Conservation (phyloP, 2,888 invertebrate genomes). For the Xestia ashworthii region DNA sequence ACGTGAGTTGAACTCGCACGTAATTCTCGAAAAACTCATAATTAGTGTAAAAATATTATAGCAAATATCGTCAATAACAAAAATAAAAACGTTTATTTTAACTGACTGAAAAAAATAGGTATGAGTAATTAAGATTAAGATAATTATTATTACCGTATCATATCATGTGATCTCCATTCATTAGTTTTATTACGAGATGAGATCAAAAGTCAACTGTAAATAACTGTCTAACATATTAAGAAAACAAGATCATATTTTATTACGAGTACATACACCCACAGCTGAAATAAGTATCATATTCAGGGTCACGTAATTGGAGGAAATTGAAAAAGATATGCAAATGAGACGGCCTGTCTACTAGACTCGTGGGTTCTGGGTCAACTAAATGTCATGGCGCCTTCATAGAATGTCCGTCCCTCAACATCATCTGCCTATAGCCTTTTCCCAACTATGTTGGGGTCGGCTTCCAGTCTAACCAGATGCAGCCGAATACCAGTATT, state of each 20-base stretch:
- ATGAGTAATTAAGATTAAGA: background rate
- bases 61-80: no score
- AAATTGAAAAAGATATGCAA: background rate
- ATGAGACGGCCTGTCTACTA: background rate
- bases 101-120: no score
- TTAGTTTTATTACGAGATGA: conserved; percentile 4
- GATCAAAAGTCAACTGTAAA: conserved; percentile 31
- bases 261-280: background rate
- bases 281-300: background rate
- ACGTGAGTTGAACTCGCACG: no score
- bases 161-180: background rate
- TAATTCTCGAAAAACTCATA: no score
- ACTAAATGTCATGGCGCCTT: background rate
- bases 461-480: no score
- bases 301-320: background rate
- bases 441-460: no score
- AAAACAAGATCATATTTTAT: background rate
- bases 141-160: conserved; percentile 2
- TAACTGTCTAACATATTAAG: background rate
- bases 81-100: no score
- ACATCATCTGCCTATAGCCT: no score
- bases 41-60: no score
- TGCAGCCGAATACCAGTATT: no score
- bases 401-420: background rate
- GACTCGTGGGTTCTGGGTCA: background rate